These are phyloP conservation scores for Lophura nycthemera DNA, from an alignment of 2,113 vertebrate genomes.

Conservation along the genomic window DNA sequence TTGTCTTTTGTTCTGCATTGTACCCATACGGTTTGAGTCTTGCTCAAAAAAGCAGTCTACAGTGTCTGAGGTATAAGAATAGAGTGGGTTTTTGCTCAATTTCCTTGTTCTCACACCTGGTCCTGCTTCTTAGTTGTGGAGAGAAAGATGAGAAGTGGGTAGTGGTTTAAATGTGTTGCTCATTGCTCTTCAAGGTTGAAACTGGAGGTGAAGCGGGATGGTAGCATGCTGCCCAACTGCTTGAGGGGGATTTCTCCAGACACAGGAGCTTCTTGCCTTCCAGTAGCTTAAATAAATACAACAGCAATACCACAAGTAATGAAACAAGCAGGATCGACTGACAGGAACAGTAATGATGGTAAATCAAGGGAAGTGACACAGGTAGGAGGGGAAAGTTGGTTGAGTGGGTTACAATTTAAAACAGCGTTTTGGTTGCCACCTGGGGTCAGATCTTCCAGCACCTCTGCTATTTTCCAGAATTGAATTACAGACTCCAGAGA, in stretches of 20 bases:
- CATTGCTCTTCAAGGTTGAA: background rate
- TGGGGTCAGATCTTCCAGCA: background rate
- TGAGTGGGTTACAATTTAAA: background rate
- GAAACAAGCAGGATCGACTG: background rate
- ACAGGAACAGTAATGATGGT: background rate
- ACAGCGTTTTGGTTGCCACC: background rate
- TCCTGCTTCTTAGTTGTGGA: background rate
- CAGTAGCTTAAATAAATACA: background rate
- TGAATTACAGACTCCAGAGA: background rate
- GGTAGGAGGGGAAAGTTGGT: background rate
- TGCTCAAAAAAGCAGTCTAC: background rate
- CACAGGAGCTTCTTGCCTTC: background rate
- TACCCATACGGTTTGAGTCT: background rate
- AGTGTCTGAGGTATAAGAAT: background rate
- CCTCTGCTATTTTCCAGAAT: background rate
- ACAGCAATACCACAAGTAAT: background rate
- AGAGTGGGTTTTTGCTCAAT: background rate
- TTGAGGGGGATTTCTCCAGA: background rate
- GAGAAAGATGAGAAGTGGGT: background rate
- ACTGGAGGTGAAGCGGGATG: background rate
- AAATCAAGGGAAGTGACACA: background rate
- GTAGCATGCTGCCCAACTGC: background rate
- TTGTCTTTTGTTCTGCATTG: background rate
- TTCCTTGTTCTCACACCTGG: background rate
- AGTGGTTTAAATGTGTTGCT: background rate